Conservation (phyloP, 2,797 vertebrate species). For the Megalops cyprinoides region DNA sequence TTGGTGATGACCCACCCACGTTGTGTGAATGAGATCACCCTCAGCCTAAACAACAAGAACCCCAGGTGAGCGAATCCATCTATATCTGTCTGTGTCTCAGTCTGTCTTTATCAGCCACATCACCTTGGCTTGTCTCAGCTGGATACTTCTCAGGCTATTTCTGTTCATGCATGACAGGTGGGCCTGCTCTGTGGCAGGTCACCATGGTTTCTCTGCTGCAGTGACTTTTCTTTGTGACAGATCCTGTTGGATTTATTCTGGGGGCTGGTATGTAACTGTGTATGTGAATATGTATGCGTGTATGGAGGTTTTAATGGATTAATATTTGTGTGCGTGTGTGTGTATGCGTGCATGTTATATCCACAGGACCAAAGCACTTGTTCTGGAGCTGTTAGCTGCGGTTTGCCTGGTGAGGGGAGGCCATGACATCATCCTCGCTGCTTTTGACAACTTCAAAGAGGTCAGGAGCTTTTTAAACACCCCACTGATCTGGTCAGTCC, state of each 20-base stretch:
- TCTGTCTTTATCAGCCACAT: neutral
- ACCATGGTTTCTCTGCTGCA: neutral
- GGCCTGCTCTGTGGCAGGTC: no score
- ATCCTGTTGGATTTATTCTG: no score
- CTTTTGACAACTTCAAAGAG: constrained; percentile 92
- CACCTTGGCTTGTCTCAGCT: neutral
- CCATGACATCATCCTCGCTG: constrained; percentile 87
- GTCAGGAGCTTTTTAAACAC: constrained; percentile 58
- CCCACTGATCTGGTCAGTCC: neutral
- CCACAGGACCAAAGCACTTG: constrained; percentile 84
- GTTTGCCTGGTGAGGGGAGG: constrained; percentile 90
- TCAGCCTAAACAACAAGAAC: constrained; percentile 90
- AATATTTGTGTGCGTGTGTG: neutral
- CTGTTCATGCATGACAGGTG: no score
- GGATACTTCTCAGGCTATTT: no score
- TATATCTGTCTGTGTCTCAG: neutral
- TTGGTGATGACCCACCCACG: constrained; percentile 90
- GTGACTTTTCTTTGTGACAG: neutral
- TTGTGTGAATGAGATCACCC: constrained; percentile 92
- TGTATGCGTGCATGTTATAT: constrained; percentile 27
- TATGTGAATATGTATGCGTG: neutral
- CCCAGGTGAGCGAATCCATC: constrained; percentile 72
- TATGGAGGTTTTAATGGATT: neutral
- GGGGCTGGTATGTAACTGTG: neutral
- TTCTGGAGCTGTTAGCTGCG: constrained; percentile 87